Evolutionary conservation across 2,797 vertebrate genomes (phyloP).

Genomic region (Phataginus tetradactyla): DNA sequence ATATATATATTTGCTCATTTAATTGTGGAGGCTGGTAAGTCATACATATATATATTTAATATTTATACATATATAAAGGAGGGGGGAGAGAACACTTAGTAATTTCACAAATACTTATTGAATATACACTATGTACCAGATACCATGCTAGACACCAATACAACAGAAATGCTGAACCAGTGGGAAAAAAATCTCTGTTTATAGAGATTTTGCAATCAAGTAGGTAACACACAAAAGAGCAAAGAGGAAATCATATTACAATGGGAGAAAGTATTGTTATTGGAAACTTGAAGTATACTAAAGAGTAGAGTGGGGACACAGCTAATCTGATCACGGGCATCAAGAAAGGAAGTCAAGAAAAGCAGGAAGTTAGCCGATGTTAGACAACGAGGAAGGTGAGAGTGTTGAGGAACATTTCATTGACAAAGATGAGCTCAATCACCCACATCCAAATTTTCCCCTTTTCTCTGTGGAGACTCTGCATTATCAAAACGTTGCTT

Average conservation of each 20-base stretch:
- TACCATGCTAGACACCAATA: background rate
- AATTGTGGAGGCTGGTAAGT: no score
- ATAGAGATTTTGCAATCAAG: background rate
- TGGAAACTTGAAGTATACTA: background rate
- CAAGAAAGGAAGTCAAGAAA: background rate
- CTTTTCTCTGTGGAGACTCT: background rate
- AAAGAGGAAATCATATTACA: background rate
- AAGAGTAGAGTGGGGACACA: background rate
- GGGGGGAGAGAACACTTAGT: background rate
- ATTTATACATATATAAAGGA: background rate
- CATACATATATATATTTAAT: background rate
- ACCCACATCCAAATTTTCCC: background rate
- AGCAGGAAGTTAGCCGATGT: background rate
- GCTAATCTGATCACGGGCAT: background rate
- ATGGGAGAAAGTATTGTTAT: background rate
- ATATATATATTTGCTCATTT: background rate
- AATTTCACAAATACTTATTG: background rate
- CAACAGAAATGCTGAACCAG: background rate
- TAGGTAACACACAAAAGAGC: background rate
- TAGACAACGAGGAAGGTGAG: background rate
- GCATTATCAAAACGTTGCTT: background rate
- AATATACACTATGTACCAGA: background rate
- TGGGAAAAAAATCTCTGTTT: background rate
- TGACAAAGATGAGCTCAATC: constrained; percentile 8
- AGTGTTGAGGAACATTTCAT: background rate